Evolutionary conservation across 2,797 vertebrate genomes (phyloP).

Genomic region (Lithobates pipiens): DNA sequence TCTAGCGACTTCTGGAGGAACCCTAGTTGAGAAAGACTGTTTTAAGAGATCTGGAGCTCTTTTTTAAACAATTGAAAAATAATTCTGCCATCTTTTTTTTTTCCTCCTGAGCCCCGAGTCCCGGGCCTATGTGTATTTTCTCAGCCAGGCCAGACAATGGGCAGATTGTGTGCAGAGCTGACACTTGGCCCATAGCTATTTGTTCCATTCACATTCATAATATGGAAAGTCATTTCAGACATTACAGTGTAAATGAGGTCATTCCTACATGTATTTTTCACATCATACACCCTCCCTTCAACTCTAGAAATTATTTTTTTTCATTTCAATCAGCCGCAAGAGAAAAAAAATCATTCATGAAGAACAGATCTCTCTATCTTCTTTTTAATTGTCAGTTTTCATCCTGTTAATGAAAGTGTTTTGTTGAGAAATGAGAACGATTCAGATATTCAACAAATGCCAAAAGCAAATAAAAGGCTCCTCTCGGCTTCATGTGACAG

Average conservation of each 20-base stretch:
- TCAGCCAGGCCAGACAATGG: no score
- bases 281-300: neutral
- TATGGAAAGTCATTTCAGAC: neutral
- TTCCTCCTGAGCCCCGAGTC: no score
- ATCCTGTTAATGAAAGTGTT: constrained; percentile 37
- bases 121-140: no score
- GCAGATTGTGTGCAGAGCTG: no score
- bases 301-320: constrained; percentile 21
- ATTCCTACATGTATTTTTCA: constrained; percentile 7
- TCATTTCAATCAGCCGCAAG: constrained; percentile 23
- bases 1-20: no score
- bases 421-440: constrained; percentile 33
- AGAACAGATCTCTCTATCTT: constrained; percentile 41
- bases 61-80: no score
- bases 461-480: constrained; percentile 30
- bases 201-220: neutral
- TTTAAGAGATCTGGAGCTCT: no score
- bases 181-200: neutral
- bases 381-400: constrained; percentile 38
- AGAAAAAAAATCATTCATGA: constrained; percentile 31
- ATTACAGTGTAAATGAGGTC: neutral
- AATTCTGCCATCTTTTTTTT: no score
- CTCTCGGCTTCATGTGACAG: neutral
- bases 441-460: constrained; percentile 30
- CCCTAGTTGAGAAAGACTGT: no score